phyloP scores from a whole-genome alignment of 2,888 invertebrate species.

The Ormyrus thymus region DNA sequence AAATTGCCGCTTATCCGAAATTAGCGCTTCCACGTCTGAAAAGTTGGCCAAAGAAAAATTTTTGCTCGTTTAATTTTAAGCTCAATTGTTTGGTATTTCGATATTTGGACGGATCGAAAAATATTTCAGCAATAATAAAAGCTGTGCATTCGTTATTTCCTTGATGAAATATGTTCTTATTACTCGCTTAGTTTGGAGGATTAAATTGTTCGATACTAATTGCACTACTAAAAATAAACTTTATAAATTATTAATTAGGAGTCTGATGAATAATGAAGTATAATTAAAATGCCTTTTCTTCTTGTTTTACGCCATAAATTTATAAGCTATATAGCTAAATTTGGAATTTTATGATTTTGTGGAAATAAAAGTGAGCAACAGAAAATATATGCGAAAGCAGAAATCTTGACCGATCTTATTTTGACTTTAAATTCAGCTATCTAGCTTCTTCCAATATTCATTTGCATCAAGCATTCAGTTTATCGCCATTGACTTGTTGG shows the following conservation, averaged over 20 bases:
- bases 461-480: slow-evolving; percentile 17
- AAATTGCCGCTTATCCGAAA: slow-evolving; percentile 8
- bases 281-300: too few species aligned
- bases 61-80: slow-evolving; percentile 26
- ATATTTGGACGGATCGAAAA: slow-evolving; percentile 9
- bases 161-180: slow-evolving; percentile 28
- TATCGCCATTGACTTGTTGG: slow-evolving; percentile 30
- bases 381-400: too few species aligned
- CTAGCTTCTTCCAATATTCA: neutral
- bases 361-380: too few species aligned
- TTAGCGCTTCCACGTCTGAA: slow-evolving; percentile 3
- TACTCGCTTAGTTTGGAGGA: neutral
- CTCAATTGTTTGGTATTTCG: slow-evolving; percentile 26
- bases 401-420: too few species aligned
- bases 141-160: neutral
- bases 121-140: slow-evolving; percentile 26
- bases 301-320: too few species aligned
- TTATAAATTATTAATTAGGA: too few species aligned
- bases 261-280: too few species aligned
- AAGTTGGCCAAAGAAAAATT: slow-evolving; percentile 13
- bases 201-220: too few species aligned
- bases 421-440: too few species aligned
- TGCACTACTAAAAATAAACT: too few species aligned
- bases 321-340: too few species aligned
- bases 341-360: too few species aligned